phyloP scores from a whole-genome alignment of 2,888 invertebrate species.

The Ochropleura leucogaster region DNA sequence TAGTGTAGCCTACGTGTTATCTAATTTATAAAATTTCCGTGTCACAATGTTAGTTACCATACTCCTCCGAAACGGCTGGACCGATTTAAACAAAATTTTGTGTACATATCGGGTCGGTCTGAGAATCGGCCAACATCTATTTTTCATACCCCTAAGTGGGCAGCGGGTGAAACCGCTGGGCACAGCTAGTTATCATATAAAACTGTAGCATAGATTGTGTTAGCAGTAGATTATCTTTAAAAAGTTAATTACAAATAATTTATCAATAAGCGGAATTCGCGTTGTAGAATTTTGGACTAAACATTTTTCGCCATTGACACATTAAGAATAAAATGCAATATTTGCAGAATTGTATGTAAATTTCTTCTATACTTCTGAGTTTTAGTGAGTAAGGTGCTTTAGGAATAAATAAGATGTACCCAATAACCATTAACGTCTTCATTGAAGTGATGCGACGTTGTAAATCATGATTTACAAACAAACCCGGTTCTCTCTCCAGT shows the following conservation, averaged over 20 bases:
- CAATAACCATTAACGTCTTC: conserved; percentile 2
- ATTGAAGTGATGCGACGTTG: conserved; percentile 18
- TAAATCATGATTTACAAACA: conserved; percentile 19
- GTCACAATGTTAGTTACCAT: no score
- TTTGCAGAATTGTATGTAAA: not conserved
- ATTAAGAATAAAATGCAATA: not conserved
- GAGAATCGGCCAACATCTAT: no score
- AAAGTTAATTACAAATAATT: not conserved
- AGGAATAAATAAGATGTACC: not conserved
- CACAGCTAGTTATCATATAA: no score
- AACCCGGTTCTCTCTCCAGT: not conserved
- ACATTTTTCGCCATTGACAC: not conserved
- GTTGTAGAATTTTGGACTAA: not conserved
- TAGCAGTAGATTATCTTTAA: not conserved
- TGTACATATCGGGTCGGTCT: no score
- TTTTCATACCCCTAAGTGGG: no score
- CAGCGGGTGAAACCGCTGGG: no score
- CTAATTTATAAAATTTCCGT: no score
- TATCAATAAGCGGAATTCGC: not conserved
- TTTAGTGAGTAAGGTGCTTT: conserved; percentile 5
- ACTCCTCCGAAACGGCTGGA: no score
- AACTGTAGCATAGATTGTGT: not conserved
- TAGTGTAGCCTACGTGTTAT: no score
- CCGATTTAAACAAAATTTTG: no score
- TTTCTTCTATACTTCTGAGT: no score